Evolutionary conservation across 2,113 vertebrate species (phyloP).

Genomic region (Scopus umbretta): DNA sequence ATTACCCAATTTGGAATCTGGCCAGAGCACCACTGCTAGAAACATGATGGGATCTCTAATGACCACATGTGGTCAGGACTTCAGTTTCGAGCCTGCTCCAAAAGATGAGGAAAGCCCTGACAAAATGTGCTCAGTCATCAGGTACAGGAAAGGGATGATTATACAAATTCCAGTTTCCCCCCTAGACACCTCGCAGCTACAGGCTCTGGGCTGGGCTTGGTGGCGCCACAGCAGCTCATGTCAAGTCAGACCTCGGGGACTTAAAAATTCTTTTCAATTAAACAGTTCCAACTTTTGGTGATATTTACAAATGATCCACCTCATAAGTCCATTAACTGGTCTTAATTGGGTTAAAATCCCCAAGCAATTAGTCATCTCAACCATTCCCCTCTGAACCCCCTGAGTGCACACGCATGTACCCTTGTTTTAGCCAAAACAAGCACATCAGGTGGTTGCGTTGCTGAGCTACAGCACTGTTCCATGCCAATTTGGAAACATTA

Average conservation of each 20-base stretch:
- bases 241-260: background rate
- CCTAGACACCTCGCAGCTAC: background rate
- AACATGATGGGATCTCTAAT: background rate
- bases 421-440: background rate
- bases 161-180: background rate
- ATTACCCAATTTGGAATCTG: background rate
- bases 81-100: background rate
- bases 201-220: background rate
- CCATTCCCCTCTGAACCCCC: background rate
- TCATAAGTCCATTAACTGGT: constrained; percentile 2
- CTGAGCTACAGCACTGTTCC: background rate
- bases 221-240: background rate
- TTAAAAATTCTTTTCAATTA: constrained; percentile 9
- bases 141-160: background rate
- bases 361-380: constrained; percentile 9
- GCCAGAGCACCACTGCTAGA: background rate
- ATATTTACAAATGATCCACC: constrained; percentile 43
- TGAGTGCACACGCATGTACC: background rate
- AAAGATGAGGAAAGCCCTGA: background rate
- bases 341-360: constrained; percentile 44
- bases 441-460: background rate
- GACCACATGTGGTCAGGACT: background rate
- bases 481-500: background rate
- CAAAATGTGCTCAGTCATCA: background rate
- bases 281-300: background rate